Evolutionary conservation across 2,113 vertebrate species (phyloP).

Genomic region (Colinus virginianus): DNA sequence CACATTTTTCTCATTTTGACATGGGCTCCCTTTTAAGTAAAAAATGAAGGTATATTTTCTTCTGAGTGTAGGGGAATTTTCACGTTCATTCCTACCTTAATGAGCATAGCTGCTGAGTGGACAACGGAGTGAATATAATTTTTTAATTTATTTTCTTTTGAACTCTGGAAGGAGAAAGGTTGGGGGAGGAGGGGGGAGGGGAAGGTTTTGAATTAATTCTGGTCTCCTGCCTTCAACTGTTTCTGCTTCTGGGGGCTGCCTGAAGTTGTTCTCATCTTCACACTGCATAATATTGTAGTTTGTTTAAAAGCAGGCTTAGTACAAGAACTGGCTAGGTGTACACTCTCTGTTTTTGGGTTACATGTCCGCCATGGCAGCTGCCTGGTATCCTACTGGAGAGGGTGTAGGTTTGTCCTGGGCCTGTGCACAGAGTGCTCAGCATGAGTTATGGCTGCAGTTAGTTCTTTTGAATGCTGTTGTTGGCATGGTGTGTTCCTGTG

Average conservation of each 20-base stretch:
- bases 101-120: neutral
- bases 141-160: conserved; percentile 13
- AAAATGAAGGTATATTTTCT: neutral
- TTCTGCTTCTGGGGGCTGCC: neutral
- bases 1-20: neutral
- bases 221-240: neutral
- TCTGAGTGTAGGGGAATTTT: neutral
- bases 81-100: neutral
- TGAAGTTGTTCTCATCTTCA: neutral
- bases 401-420: neutral
- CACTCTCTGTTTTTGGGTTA: neutral
- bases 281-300: neutral
- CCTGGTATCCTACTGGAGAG: neutral
- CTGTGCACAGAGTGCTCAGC: rapidly evolving
- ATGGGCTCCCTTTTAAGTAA: neutral
- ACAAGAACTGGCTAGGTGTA: neutral
- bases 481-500: rapidly evolving
- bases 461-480: neutral
- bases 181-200: neutral
- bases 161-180: neutral
- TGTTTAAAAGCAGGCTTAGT: conserved; percentile 5
- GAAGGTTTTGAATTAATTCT: neutral
- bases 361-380: rapidly evolving
- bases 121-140: neutral
- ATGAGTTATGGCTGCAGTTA: rapidly evolving